phyloP scores from a whole-genome alignment of 2,113 vertebrate genomes.

The Microcebus murinus region DNA sequence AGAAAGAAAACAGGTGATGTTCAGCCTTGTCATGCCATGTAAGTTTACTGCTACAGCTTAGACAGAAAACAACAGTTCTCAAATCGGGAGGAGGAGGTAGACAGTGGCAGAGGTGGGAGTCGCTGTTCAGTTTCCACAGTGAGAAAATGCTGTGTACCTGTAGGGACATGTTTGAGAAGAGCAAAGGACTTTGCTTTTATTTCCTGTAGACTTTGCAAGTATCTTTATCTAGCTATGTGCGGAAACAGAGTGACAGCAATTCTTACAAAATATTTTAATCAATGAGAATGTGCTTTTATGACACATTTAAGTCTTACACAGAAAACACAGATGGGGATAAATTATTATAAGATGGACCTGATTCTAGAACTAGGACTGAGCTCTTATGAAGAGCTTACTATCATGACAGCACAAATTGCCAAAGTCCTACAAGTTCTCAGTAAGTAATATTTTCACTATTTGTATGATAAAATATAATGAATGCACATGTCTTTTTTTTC shows the following conservation, averaged over 20 bases:
- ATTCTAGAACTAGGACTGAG: background rate
- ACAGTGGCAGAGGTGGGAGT: too few species aligned
- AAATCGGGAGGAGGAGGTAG: too few species aligned
- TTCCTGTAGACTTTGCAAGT: background rate
- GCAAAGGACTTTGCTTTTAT: background rate
- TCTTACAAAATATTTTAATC: background rate
- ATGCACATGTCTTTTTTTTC: too few species aligned
- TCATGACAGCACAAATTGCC: background rate
- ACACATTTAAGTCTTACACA: background rate
- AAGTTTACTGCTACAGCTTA: rapidly evolving
- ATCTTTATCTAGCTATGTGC: background rate
- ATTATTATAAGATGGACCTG: background rate
- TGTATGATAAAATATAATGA: background rate
- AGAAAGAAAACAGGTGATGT: rapidly evolving
- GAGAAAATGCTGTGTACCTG: background rate
- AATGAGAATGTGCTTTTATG: background rate
- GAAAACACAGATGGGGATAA: background rate
- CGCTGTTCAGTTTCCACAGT: background rate
- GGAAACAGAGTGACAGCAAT: background rate
- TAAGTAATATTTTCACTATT: background rate
- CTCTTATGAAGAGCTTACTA: background rate
- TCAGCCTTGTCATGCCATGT: background rate
- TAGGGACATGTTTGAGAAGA: background rate
- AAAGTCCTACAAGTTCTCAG: background rate
- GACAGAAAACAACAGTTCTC: background rate